Base-by-base conservation (phyloP, 1,140 invertebrate species). In the Anastrepha ludens region DNA sequence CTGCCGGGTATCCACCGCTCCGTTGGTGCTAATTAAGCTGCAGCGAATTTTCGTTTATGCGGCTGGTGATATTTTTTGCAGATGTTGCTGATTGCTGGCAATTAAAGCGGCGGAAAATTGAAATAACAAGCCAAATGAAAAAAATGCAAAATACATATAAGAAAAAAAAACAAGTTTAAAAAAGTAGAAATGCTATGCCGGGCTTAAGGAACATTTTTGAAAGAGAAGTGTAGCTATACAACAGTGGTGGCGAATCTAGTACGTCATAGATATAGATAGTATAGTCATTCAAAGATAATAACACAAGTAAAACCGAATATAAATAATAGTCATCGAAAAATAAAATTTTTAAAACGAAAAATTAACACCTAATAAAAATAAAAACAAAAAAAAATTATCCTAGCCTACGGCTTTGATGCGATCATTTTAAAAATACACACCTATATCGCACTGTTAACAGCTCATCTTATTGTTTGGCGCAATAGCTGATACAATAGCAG, bases 11-110 rank as follows among this genome's bases (percentile, higher is more conserved):
- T 55, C 74, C 74, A 55, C 55, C 47, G 74, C 74, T 81, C 74
- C 74, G 74, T 81, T 81, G 74, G 74, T 81, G 74, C 74, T 81
- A 81, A 81, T 81, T 81, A 81, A 81, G 74, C 74, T 81, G 74
- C 74, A 55, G 74, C 47, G 74, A 81, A 81, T 81, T 81, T 81
- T 81, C 55, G 74, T 81, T 81, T 81, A 81, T 81, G 47, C 44
- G 17, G n/a, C 47, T 81, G 74, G 44, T 81, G 74, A 55, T 81
- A 55, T 81, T 81, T 81, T 55, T 81, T 55, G 74, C 74, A 81
- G 74, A 81, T 81, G 74, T 50, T 81, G 74, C 74, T 55, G 74
- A 81, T 81, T 81, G 20, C 74, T 81, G 47, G 74, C 74, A 81
- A 81, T 81, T 81, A 81, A 81, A 81, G 47, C 17, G 47, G 74